Conservation (phyloP, 2,113 vertebrate species). For the Dromaius novaehollandiae region DNA sequence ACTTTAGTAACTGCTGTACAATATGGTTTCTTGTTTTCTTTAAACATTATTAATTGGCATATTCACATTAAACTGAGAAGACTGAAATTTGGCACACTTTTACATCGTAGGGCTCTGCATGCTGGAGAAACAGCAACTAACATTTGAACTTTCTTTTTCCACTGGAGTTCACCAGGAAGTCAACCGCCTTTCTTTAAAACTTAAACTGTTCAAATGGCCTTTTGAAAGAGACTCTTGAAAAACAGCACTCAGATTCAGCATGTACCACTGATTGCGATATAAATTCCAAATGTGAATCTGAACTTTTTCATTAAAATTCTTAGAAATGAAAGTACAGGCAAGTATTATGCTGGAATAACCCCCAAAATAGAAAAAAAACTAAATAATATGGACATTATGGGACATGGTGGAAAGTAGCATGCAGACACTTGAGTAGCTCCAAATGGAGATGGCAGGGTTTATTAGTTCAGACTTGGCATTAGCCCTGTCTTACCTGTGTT, state of each 20-base stretch:
- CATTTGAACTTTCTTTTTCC: constrained; percentile 8
- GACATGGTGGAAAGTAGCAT: not conserved
- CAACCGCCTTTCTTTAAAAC: constrained; percentile 20
- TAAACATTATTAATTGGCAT: not conserved
- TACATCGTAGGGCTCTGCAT: not conserved
- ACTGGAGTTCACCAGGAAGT: constrained; percentile 23
- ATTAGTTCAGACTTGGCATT: not conserved
- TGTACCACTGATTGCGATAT: not conserved
- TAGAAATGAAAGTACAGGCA: constrained; percentile 28
- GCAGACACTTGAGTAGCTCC: not conserved
- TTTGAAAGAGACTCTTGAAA: not conserved
- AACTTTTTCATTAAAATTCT: constrained; percentile 2
- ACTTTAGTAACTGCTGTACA: not conserved
- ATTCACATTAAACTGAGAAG: not conserved
- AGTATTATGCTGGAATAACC: not conserved
- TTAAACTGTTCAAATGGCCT: not conserved
- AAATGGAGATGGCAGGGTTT: not conserved
- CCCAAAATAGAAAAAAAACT: not conserved
- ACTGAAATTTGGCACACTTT: not conserved
- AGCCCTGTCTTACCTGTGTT: not conserved
- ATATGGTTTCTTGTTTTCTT: not conserved
- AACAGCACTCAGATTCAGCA: not conserved
- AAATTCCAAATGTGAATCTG: not conserved
- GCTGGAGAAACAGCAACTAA: not conserved
- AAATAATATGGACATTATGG: not conserved